phyloP scores from a whole-genome alignment of 1,140 invertebrate species.

The Ceratina calcarata region DNA sequence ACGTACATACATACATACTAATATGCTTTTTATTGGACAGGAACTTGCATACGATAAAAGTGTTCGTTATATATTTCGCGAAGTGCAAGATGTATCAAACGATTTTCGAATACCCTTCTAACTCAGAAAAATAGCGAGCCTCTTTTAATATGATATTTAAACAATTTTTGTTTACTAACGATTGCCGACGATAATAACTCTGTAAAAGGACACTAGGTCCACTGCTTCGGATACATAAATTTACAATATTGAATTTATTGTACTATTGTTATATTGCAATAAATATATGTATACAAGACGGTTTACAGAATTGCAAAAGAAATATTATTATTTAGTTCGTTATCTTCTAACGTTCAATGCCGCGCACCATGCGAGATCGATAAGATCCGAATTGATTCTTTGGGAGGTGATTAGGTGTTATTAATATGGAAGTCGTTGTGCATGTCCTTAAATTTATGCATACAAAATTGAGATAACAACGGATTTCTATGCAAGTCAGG shows the following conservation, averaged over 20 bases:
- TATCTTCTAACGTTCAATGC: background rate
- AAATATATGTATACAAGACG: slow-evolving; percentile 48
- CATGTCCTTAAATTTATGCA: background rate
- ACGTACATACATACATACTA: slow-evolving; percentile 18
- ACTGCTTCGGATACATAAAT: slow-evolving; percentile 40
- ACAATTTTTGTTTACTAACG: slow-evolving; percentile 37
- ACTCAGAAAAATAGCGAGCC: slow-evolving; percentile 21
- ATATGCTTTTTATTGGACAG: slow-evolving; percentile 27
- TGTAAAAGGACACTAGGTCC: slow-evolving; percentile 48
- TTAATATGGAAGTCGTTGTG: slow-evolving; percentile 5
- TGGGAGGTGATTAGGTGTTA: background rate
- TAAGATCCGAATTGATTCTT: too few species aligned
- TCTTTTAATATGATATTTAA: slow-evolving; percentile 41
- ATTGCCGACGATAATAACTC: slow-evolving; percentile 39
- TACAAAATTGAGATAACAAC: slow-evolving; percentile 6
- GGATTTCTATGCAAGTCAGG: background rate
- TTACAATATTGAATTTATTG: slow-evolving; percentile 46
- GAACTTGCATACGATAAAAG: slow-evolving; percentile 34
- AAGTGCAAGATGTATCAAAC: slow-evolving; percentile 38
- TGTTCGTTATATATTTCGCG: slow-evolving; percentile 31
- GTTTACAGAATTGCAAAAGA: slow-evolving; percentile 43
- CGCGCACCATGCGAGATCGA: background rate
- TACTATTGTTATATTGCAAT: slow-evolving; percentile 52
- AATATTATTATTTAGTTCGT: slow-evolving; percentile 23
- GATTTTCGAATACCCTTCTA: slow-evolving; percentile 11